phyloP scores from a whole-genome alignment of 2,888 invertebrate genomes.

The Trilocha varians region DNA sequence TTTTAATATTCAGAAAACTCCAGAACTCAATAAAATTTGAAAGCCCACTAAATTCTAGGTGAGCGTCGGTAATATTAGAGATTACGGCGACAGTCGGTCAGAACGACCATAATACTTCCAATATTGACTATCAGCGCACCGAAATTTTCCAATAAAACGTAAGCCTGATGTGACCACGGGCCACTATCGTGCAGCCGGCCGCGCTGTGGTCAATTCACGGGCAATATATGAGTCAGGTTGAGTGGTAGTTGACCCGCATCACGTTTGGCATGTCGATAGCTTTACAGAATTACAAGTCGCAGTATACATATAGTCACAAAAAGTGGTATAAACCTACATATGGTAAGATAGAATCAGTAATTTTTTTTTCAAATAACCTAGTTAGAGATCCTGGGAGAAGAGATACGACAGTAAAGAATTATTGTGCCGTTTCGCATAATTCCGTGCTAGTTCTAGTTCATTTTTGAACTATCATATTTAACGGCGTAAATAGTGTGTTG shows the following conservation, averaged over 20 bases:
- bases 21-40: background rate
- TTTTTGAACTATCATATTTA: too few relatives aligned
- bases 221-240: background rate
- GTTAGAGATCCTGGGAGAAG: too few relatives aligned
- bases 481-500: too few relatives aligned
- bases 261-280: background rate
- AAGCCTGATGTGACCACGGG: background rate
- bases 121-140: background rate
- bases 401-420: too few relatives aligned
- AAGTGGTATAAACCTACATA: too few relatives aligned
- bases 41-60: background rate
- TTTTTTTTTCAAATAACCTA: too few relatives aligned
- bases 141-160: background rate
- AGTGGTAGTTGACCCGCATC: background rate
- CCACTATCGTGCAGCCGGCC: background rate
- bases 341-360: too few relatives aligned
- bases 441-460: too few relatives aligned
- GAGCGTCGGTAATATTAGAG: background rate
- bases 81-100: background rate
- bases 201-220: background rate
- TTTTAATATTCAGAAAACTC: background rate
- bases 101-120: background rate
- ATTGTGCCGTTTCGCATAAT: too few relatives aligned
- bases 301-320: too few relatives aligned
- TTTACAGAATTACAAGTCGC: too few relatives aligned